Conservation (phyloP, 1,140 invertebrate species). For the Telenomus remus region DNA sequence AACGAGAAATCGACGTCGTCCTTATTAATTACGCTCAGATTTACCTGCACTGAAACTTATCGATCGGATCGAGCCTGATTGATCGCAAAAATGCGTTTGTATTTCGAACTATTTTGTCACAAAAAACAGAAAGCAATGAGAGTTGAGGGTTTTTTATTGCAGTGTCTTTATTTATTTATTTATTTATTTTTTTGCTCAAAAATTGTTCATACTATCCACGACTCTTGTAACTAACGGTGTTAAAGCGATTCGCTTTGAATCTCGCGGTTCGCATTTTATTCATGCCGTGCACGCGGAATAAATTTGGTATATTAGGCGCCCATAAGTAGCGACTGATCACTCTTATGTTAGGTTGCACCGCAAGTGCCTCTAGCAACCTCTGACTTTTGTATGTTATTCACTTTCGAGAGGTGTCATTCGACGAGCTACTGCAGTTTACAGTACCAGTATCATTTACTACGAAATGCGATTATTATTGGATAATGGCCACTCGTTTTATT, state of each 20-base stretch:
- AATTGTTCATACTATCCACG: too few species aligned
- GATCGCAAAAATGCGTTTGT: not conserved
- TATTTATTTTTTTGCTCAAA: too few species aligned
- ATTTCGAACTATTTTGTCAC: too few species aligned
- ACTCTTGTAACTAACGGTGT: too few species aligned
- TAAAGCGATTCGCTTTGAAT: conserved; percentile 52
- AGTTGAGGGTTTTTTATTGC: too few species aligned
- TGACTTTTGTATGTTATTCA: conserved; percentile 53
- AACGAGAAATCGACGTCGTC: conserved; percentile 29
- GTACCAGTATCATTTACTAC: not conserved
- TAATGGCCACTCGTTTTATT: too few species aligned
- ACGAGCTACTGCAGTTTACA: conserved; percentile 31
- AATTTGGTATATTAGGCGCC: conserved; percentile 74
- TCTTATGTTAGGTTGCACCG: conserved; percentile 72
- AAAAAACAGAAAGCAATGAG: too few species aligned
- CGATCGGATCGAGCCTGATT: too few species aligned
- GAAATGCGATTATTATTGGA: too few species aligned
- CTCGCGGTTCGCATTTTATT: conserved; percentile 60
- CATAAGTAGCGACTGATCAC: conserved; percentile 73
- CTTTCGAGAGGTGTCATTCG: conserved; percentile 6
- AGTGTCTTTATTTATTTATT: too few species aligned
- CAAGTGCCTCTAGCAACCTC: conserved; percentile 58
- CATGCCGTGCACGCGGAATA: conserved; percentile 69
- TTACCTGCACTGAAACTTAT: too few species aligned
- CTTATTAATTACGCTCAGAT: conserved; percentile 33